Evolutionary conservation across 2,888 invertebrate species (phyloP), one percentile per base, ranked within the genome.

Genomic region (Elmis aenea): DNA sequence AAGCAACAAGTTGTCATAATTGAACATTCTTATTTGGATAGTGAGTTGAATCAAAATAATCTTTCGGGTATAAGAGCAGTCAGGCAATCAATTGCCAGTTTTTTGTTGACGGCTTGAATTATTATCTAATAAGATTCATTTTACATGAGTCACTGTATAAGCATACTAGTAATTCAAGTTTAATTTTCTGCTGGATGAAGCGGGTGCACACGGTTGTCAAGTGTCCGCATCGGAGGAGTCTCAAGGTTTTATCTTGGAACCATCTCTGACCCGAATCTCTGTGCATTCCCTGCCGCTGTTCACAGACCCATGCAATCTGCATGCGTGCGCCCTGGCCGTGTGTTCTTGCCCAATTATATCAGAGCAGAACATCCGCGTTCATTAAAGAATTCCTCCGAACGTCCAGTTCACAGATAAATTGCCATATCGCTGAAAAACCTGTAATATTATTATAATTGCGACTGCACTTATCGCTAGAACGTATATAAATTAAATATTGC

Each of bases 361-460:
- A 38, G 40, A 47, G 42, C 45, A 47, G 40, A 47, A 45, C 45
- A 47, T 47, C 42, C 47, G 42, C 37, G 45, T 45, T 48, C 43
- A 45, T 48, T 48, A 48, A 48, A 48, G 48, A 42, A 45, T 45
- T 45, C 33, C 42, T 34, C 35, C 31, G 40, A 22, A 28, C 40
- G 40, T n/a, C n/a, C 18, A 18, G 8, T 18, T 5, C 18, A 6
- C 18, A 18, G 18, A 18, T 18, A 18, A 18, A 18, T 18, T 18
- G 18, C 18, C 5, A 5, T 18, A n/a, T n/a, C n/a, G n/a, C n/a
- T n/a, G n/a, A n/a, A n/a, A n/a, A n/a, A n/a, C n/a, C n/a, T n/a
- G n/a, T n/a, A n/a, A n/a, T n/a, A n/a, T n/a, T n/a, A n/a, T n/a
- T n/a, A n/a, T n/a, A n/a, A n/a, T n/a, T n/a, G n/a, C n/a, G n/a